Conservation (phyloP, 2,113 vertebrate species). For the Epinephelus moara region DNA sequence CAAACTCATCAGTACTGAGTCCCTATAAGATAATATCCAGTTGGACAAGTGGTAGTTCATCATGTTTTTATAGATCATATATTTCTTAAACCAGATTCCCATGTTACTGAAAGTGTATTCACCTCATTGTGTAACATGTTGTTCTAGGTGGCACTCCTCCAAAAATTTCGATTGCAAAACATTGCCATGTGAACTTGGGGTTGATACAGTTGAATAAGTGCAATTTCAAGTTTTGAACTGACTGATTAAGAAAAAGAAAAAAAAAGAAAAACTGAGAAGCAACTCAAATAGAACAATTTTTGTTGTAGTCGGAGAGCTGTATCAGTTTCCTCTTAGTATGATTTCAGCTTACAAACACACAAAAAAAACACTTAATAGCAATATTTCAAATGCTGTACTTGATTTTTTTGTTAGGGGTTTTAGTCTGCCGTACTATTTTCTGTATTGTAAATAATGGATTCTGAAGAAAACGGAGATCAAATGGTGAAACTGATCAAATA, state of each 20-base stretch:
- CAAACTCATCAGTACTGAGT: neutral
- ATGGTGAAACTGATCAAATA: no score
- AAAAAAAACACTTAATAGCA: neutral
- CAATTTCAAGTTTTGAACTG: neutral
- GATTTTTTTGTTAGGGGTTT: neutral
- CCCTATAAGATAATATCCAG: neutral
- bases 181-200: neutral
- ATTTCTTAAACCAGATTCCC: no score
- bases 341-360: neutral
- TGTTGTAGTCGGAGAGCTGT: neutral
- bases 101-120: neutral
- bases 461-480: no score
- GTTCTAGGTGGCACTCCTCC: neutral
- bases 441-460: no score
- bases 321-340: neutral
- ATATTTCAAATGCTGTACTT: neutral
- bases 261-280: neutral
- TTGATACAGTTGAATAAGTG: neutral
- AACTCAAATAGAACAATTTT: neutral
- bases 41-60: neutral
- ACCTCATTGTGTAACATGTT: no score
- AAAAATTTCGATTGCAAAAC: neutral
- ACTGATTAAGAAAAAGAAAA: no score
- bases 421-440: no score
- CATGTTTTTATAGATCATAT: neutral